Conservation (phyloP, 2,888 invertebrate species). For the Autographa pulchrina region DNA sequence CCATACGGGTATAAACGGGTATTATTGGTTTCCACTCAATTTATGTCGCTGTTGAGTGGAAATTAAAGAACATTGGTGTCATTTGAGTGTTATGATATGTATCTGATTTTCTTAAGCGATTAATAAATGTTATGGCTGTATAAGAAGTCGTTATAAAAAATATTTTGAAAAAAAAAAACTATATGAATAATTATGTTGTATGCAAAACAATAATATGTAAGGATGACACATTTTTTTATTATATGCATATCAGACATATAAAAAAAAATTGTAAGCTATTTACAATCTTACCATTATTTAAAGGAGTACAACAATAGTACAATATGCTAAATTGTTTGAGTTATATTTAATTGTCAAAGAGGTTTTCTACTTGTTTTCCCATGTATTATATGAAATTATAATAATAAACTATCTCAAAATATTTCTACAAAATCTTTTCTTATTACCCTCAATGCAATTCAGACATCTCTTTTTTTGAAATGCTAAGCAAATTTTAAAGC, state of each 20-base stretch:
- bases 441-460: slow-evolving; percentile 32
- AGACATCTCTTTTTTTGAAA: slow-evolving; percentile 58
- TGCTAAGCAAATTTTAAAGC: slow-evolving; percentile 49
- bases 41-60: slow-evolving; percentile 48
- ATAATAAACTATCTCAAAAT: not conserved
- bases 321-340: no score
- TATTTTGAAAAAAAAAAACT: no score
- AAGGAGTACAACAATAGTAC: no score
- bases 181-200: no score
- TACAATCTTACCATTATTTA: no score
- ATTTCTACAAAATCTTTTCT: slow-evolving; percentile 8
- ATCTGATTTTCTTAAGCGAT: slow-evolving; percentile 5
- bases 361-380: no score
- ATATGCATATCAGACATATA: no score
- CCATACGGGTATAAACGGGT: slow-evolving; percentile 53
- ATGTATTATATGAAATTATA: not conserved
- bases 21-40: slow-evolving; percentile 67
- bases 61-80: slow-evolving; percentile 40
- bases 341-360: no score
- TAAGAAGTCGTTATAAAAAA: no score
- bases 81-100: slow-evolving; percentile 10
- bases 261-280: no score
- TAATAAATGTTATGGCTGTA: not conserved
- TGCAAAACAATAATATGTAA: no score
- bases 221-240: no score